These are phyloP conservation scores for Pachyrhynchus sulphureomaculatus DNA, from an alignment of 1,140 invertebrate genomes.

Conservation along the genomic window DNA sequence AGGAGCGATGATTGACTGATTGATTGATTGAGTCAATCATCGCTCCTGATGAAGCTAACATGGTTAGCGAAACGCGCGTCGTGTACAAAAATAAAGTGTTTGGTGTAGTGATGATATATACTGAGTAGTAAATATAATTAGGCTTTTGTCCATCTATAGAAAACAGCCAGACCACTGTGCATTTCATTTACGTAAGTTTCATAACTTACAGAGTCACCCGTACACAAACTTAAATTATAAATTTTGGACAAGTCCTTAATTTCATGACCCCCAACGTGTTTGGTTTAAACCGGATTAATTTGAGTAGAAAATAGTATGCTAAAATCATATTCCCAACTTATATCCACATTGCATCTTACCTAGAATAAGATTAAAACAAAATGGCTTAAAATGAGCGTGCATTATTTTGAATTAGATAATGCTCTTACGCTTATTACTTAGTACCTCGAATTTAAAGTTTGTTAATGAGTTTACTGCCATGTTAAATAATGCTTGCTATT, in stretches of 20 bases:
- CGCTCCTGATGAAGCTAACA: no score
- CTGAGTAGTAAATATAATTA: no score
- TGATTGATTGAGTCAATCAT: no score
- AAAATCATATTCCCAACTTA: constrained; percentile 12
- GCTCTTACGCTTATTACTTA: neutral
- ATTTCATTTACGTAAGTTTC: constrained; percentile 5
- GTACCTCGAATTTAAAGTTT: constrained; percentile 3
- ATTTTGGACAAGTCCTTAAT: constrained; percentile 18
- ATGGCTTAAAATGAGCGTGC: constrained; percentile 4
- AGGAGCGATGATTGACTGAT: no score
- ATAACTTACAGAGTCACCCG: constrained; percentile 2
- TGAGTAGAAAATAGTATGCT: neutral
- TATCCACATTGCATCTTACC: constrained; percentile 10
- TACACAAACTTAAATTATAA: constrained; percentile 10
- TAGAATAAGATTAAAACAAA: constrained; percentile 9
- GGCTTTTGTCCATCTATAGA: no score
- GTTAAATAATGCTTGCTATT: constrained; percentile 1
- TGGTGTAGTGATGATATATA: no score
- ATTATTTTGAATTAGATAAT: constrained; percentile 9
- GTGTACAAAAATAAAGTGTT: no score
- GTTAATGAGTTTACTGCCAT: constrained; percentile 2
- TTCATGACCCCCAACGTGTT: constrained; percentile 7
- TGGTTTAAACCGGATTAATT: constrained; percentile 11
- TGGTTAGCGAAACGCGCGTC: no score
- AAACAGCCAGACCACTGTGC: neutral